Evolutionary conservation across 1,140 invertebrate species (phyloP).

Genomic region (Hycleus cichorii): DNA sequence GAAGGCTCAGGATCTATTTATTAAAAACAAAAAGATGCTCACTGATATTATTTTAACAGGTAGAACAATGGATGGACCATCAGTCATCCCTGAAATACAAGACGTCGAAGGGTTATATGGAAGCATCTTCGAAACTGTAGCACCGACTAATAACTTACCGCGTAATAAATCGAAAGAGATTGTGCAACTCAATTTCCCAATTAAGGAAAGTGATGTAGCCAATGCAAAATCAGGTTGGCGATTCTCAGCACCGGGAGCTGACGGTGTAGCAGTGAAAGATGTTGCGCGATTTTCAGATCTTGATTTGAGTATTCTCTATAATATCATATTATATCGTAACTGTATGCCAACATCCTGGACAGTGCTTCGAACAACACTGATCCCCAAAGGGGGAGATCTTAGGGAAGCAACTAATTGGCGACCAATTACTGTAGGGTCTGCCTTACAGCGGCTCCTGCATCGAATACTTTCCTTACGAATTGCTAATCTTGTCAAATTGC

Average conservation of each 20-base stretch:
- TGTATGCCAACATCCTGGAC: neutral
- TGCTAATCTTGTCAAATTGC: constrained; percentile 18
- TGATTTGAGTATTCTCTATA: constrained; percentile 3
- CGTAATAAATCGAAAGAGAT: no score
- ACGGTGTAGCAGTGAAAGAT: no score
- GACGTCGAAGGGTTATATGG: neutral
- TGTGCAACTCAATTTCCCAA: neutral
- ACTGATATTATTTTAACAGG: neutral
- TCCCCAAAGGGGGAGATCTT: constrained; percentile 14
- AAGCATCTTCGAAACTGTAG: neutral
- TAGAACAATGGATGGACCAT: no score
- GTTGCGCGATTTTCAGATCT: neutral
- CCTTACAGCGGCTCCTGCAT: constrained; percentile 33
- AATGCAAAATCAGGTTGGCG: no score
- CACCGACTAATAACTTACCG: neutral
- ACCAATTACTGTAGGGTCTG: constrained; percentile 41
- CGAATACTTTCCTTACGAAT: constrained; percentile 34
- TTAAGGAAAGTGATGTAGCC: neutral
- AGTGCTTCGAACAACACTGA: constrained; percentile 6
- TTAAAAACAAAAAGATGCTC: neutral
- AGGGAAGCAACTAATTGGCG: constrained; percentile 22
- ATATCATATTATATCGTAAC: constrained; percentile 6
- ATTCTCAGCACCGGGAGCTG: no score
- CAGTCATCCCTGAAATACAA: neutral
- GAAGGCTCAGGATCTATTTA: constrained; percentile 7